Evolutionary conservation across 2,113 vertebrate species (phyloP).

Genomic region (Raja brachyura): DNA sequence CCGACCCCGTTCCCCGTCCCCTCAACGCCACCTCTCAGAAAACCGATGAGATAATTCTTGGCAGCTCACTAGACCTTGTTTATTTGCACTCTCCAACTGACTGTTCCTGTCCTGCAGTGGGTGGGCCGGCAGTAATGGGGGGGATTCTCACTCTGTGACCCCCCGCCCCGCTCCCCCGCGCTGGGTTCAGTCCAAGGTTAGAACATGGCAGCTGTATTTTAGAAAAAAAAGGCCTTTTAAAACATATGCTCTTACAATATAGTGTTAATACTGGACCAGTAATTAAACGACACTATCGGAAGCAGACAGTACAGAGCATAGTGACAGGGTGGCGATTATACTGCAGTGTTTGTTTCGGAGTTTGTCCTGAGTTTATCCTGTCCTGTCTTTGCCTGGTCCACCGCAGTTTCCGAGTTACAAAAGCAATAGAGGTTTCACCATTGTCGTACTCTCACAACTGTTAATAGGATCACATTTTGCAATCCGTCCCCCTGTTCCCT

Average conservation of each 20-base stretch:
- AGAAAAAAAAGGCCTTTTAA: conserved; percentile 47
- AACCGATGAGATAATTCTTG: conserved; percentile 46
- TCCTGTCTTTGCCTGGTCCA: conserved; percentile 49
- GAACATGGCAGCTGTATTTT: conserved; percentile 55
- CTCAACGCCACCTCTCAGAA: conserved; percentile 42
- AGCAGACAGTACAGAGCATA: conserved; percentile 68
- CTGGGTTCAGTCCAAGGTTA: conserved; percentile 46
- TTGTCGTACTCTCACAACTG: conserved; percentile 49
- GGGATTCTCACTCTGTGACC: conserved; percentile 31
- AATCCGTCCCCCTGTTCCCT: conserved; percentile 53
- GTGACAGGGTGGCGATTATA: conserved; percentile 50
- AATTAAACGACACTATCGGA: conserved; percentile 45
- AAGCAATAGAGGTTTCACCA: conserved; percentile 47
- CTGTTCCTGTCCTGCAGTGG: conserved; percentile 42
- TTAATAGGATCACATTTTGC: conserved; percentile 59
- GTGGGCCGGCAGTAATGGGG: conserved; percentile 39
- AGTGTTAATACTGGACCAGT: conserved; percentile 47
- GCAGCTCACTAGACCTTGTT: conserved; percentile 53
- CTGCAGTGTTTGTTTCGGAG: conserved; percentile 59
- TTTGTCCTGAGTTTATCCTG: conserved; percentile 51
- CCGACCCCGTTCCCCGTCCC: no score
- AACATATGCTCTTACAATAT: conserved; percentile 56
- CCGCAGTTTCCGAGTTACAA: conserved; percentile 51
- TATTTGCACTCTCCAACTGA: conserved; percentile 48
- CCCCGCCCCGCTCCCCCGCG: conserved; percentile 37